A percentile compares a stretch with the other conserved stretches of the same genome.
Evolutionary conservation across 1,140 invertebrate genomes (phyloP).

Genomic region (Aradophagus sp.): DNA sequence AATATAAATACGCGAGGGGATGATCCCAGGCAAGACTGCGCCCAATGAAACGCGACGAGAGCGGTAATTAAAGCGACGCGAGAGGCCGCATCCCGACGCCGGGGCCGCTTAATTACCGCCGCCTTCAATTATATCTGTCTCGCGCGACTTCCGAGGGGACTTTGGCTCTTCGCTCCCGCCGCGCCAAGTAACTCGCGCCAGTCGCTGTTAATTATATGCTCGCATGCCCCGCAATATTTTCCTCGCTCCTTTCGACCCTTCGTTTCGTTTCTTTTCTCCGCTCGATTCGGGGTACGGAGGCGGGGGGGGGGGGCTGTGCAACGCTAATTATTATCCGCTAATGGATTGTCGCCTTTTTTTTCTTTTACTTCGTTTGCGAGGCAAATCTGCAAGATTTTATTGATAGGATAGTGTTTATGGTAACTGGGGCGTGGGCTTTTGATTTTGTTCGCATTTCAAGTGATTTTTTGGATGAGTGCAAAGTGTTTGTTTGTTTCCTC

Average conservation of each 20-base stretch:
- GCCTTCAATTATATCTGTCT: conserved; percentile 71
- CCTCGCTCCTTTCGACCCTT: too few relatives aligned
- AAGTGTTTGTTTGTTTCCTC: too few relatives aligned
- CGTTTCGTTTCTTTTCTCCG: neutral
- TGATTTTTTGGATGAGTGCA: too few relatives aligned
- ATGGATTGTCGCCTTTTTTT: conserved; percentile 29
- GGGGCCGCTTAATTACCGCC: conserved; percentile 71
- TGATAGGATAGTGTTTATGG: too few relatives aligned
- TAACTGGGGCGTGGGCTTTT: too few relatives aligned
- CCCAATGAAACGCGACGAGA: conserved; percentile 70
- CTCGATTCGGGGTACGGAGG: neutral
- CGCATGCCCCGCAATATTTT: conserved; percentile 40
- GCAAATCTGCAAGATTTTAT: too few relatives aligned
- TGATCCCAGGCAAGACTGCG: conserved; percentile 57
- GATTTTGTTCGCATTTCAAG: too few relatives aligned
- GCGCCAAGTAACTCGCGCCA: conserved; percentile 44
- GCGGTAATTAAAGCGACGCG: conserved; percentile 72
- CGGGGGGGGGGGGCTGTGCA: too few relatives aligned
- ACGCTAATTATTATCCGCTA: conserved; percentile 36
- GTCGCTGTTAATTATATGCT: conserved; percentile 58
- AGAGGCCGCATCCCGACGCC: conserved; percentile 60
- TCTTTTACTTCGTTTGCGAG: neutral
- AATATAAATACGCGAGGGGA: conserved; percentile 61
- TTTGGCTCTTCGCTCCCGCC: conserved; percentile 47
- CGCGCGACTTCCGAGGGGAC: conserved; percentile 69